Evolutionary conservation across 92 coral and sea anemone species (phyloP), one percentile per base, ranked within the genome.

Genomic region (Virgularia gustaviana): DNA sequence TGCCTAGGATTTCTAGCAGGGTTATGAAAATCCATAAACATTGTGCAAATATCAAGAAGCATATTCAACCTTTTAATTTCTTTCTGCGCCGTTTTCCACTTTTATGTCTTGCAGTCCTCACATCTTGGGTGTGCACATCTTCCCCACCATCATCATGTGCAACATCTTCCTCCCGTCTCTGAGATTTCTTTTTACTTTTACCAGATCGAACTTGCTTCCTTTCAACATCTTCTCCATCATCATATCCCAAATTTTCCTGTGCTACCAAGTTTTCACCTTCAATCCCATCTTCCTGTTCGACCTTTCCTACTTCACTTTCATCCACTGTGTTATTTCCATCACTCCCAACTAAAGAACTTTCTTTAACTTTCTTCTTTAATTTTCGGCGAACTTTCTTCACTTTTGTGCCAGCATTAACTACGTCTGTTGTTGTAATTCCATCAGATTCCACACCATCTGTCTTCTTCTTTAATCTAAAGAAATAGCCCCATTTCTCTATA

Each of bases 231-330:
- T 77, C 79, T 47, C 78, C 90, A 60, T 73, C 71, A 2, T 79
- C 92, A 81, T 68, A 92, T 34, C 90, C 98, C 72, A 80, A 70
- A 65, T 89, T 92, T 45, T 86, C 98, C 37, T 76, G 78, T 12
- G 86, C 88, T 9, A 52, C 31, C n/a, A n/a, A 16, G 29, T 11
- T 15, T 52, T 15, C 11, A 7, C 58, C 13, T 12, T 52, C 30
- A 2, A 6, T 16, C 28, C 58, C 30, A 2, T 22, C n/a, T 38
- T 11, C 20, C 29, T 55, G 42, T 20, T 47, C 13, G 34, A 28
- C 60, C 90, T 77, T 32, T 80, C 85, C 20, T 31, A 75, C 83
- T 24, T 80, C 81, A 56, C 75, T 89, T 25, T 45, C 67, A n/a
- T n/a, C n/a, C n/a, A n/a, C n/a, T n/a, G n/a, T n/a, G n/a, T n/a